Evolutionary conservation across 2,113 vertebrate species (phyloP).

Genomic region (Eudorcas thomsonii): DNA sequence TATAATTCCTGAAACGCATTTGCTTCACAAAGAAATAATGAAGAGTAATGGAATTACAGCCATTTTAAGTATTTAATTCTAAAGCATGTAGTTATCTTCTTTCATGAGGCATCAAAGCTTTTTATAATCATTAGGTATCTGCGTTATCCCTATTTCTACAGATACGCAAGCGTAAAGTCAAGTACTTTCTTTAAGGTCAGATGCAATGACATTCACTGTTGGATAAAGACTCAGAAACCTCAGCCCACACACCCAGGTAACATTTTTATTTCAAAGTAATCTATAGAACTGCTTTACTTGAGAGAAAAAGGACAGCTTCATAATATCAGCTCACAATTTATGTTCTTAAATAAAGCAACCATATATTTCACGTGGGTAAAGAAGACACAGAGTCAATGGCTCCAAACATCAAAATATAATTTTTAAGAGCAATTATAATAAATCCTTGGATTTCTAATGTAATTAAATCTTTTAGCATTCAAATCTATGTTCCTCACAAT

Average conservation of each 20-base stretch:
- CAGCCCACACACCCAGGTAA: neutral
- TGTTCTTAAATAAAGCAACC: neutral
- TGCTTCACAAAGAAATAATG: constrained; percentile 12
- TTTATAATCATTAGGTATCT: constrained; percentile 7
- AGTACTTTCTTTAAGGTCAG: neutral
- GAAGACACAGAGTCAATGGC: constrained; percentile 5
- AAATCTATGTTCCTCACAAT: constrained; percentile 34
- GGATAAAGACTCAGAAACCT: neutral
- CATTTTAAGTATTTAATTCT: constrained; percentile 34
- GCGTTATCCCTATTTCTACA: neutral
- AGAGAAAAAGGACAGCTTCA: neutral
- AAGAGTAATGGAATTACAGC: constrained; percentile 19
- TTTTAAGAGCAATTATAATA: neutral
- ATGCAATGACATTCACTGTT: neutral
- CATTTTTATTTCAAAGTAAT: neutral
- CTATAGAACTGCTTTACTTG: neutral
- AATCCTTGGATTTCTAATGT: neutral
- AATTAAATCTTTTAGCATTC: constrained; percentile 4
- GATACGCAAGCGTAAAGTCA: neutral
- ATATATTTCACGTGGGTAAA: neutral
- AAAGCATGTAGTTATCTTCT: neutral
- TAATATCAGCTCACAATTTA: neutral
- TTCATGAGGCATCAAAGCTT: neutral
- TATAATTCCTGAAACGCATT: neutral
- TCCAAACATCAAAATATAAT: neutral